Evolutionary conservation across 2,888 invertebrate species (phyloP).

Genomic region (Anodontia alba): DNA sequence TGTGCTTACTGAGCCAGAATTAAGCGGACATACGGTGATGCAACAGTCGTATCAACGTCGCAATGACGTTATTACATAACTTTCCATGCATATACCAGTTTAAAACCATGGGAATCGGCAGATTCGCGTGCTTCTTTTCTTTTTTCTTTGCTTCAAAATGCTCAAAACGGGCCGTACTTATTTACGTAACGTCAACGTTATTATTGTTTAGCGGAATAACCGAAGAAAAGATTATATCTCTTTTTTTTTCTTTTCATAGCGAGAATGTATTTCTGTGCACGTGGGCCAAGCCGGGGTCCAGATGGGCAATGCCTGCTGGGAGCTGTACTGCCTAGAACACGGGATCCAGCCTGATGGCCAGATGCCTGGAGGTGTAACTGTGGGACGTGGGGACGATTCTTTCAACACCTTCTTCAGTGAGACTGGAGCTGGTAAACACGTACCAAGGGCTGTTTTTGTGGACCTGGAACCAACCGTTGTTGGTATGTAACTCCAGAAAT

Average conservation of each 20-base stretch:
- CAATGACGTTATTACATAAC: no score
- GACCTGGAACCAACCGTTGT: conserved; percentile 98
- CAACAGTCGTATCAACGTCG: no score
- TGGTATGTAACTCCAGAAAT: conserved; percentile 85
- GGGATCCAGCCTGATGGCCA: conserved; percentile 87
- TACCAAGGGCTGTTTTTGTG: conserved; percentile 87
- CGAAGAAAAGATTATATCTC: not conserved
- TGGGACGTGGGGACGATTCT: conserved; percentile 90
- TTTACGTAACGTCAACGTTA: not conserved
- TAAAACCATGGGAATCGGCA: not conserved
- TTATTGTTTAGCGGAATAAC: not conserved
- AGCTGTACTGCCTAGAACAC: conserved; percentile 87
- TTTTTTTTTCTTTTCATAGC: conserved; percentile 73
- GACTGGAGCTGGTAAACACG: conserved; percentile 97
- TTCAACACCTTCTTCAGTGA: conserved; percentile 93
- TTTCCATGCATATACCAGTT: not conserved
- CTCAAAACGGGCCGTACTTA: not conserved
- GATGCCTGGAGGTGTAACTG: conserved; percentile 92
- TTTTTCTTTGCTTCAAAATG: not conserved
- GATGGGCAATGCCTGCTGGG: conserved; percentile 87
- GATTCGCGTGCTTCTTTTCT: no score
- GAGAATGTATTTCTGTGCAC: conserved; percentile 86
- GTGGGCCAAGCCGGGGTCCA: conserved; percentile 86
- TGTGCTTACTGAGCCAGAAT: no score
- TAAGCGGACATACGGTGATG: no score